Evolutionary conservation across 2,888 invertebrate species (phyloP), one percentile per base, ranked within the genome.

Genomic region (Drosophila ezoana): DNA sequence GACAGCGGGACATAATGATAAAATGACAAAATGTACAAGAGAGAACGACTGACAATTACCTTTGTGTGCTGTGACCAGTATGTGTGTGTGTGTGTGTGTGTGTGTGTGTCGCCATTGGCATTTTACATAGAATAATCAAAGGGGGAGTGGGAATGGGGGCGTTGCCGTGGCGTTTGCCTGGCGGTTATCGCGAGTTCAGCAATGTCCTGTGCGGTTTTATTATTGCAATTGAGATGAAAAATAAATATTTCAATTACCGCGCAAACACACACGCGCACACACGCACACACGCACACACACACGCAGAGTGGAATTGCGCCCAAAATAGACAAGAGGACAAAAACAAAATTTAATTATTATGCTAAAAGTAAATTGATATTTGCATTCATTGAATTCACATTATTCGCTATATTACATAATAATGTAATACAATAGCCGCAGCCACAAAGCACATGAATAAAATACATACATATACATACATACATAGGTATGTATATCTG

Each of bases 291-390:
- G 51, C 48, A 57, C 28, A 28, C 28, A 28, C 28, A 28, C 8
- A 8, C 1, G 28, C 28, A 8, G 28, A 28, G 28, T 28, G 28
- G 28, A 28, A 8, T 28, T 28, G 8, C 28, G 48, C 68, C 62
- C 40, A 75, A 81, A 85, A 79, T 76, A 68, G 87, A 80, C 84
- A 88, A 67, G 48, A 61, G 57, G 54, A 70, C 58, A 83, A 69
- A 83, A 73, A 62, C 79, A 87, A 89, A 89, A 89, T 89, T 78
- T 89, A 84, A 84, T 84, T 84, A 84, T 87, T 87, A 87, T 87
- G 82, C 89, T 73, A 73, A 84, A 79, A 87, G 89, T 85, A 84
- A 84, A 84, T 84, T 84, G 84, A 85, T 89, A 89, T 89, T 71
- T 65, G 69, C 66, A 76, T 80, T 64, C 81, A 72, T 73, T 68